Evolutionary conservation across 23 tunicate genomes (phyloP).

Genomic region (Styela plicata): DNA sequence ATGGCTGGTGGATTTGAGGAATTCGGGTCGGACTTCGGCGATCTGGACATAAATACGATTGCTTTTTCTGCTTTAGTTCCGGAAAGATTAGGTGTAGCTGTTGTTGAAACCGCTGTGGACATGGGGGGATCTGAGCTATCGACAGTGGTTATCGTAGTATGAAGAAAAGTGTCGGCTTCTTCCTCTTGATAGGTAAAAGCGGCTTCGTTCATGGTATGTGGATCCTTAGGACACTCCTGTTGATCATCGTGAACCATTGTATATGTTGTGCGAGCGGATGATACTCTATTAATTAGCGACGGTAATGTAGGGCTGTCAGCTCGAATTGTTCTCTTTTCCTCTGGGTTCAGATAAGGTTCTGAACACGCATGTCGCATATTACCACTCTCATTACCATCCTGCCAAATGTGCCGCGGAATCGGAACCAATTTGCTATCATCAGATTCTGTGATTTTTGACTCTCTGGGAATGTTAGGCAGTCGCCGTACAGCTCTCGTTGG

Average conservation of each 20-base stretch:
- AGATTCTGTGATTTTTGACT: not conserved
- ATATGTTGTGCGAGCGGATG: not conserved
- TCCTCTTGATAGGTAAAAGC: not conserved
- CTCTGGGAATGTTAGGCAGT: constrained; percentile 15
- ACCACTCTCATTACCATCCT: not conserved
- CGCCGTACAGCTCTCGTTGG: constrained; percentile 11
- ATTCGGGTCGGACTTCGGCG: not conserved
- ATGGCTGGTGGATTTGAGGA: not conserved
- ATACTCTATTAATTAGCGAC: not conserved
- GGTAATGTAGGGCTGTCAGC: not conserved
- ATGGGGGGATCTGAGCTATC: not conserved
- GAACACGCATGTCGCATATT: not conserved
- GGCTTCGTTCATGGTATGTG: not conserved
- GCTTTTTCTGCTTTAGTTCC: not conserved
- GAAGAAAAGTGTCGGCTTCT: not conserved
- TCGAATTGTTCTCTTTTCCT: not conserved
- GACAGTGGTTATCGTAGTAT: not conserved
- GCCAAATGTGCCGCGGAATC: not conserved
- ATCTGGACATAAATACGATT: not conserved
- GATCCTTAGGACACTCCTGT: not conserved
- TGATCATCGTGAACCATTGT: not conserved
- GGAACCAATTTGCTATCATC: not conserved
- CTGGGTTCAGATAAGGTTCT: not conserved
- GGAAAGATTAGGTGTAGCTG: not conserved
- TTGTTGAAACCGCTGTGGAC: not conserved